Evolutionary conservation across 2,888 invertebrate genomes (phyloP).

Genomic region (Lysandra coridon): DNA sequence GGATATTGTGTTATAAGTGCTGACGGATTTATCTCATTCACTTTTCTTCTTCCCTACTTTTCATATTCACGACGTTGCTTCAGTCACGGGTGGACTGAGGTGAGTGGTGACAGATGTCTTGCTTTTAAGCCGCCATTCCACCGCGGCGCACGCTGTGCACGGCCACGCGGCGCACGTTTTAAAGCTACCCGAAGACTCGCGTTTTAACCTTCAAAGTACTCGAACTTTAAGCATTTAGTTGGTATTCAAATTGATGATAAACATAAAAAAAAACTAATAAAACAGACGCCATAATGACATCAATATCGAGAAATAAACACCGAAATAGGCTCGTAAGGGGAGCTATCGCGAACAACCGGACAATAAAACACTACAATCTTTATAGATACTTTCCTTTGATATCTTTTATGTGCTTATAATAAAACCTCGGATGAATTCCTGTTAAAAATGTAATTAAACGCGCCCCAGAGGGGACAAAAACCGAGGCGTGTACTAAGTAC

Average conservation of each 20-base stretch:
- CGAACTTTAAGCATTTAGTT: not conserved
- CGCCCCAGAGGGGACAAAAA: not conserved
- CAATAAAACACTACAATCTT: slow-evolving; percentile 30
- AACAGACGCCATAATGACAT: slow-evolving; percentile 7
- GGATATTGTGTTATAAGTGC: not conserved
- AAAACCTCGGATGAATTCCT: slow-evolving; percentile 13
- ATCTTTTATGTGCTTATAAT: slow-evolving; percentile 28
- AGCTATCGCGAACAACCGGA: slow-evolving; percentile 3
- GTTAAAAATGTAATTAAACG: slow-evolving; percentile 26
- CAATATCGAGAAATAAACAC: slow-evolving; percentile 14
- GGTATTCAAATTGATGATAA: not conserved
- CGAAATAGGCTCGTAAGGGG: not conserved
- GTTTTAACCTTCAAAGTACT: not conserved
- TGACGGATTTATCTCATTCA: not conserved
- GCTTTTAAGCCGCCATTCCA: not conserved
- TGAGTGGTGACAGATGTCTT: not conserved
- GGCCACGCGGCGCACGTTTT: too few species aligned
- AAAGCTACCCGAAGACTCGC: not conserved
- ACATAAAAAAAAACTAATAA: not conserved
- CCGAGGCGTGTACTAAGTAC: not conserved
- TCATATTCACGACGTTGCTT: not conserved
- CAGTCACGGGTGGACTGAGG: not conserved
- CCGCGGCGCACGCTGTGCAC: too few species aligned
- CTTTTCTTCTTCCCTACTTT: too few species aligned
- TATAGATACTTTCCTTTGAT: slow-evolving; percentile 26